Evolutionary conservation across 2,888 invertebrate genomes (phyloP).

Genomic region (Dasysyrphus tricinctus): DNA sequence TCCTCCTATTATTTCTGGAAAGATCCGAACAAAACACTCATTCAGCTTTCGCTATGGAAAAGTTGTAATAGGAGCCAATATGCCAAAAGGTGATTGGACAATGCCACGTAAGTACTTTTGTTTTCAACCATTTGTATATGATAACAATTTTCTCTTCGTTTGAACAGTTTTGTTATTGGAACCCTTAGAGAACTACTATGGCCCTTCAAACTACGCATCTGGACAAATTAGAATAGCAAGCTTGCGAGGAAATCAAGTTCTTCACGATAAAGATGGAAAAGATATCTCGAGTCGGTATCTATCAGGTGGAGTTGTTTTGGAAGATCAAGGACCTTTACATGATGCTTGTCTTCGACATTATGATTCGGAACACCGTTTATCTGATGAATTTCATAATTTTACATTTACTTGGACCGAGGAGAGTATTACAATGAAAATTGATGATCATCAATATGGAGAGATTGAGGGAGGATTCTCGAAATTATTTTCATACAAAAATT

Average conservation of each 20-base stretch:
- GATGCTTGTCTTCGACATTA: constrained; percentile 77
- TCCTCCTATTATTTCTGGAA: constrained; percentile 88
- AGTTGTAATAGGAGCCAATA: constrained; percentile 88
- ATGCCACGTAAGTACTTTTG: constrained; percentile 86
- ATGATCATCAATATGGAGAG: constrained; percentile 85
- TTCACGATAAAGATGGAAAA: constrained; percentile 77
- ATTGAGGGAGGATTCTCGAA: constrained; percentile 80
- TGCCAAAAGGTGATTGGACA: constrained; percentile 91
- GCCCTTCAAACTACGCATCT: constrained; percentile 85
- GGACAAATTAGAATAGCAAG: constrained; percentile 90
- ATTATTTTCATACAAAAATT: constrained; percentile 77
- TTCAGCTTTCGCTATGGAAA: constrained; percentile 90
- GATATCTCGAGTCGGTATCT: constrained; percentile 79
- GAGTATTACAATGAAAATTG: constrained; percentile 83
- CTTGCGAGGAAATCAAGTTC: constrained; percentile 87
- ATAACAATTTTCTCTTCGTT: too few species aligned
- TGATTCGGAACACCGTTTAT: constrained; percentile 79
- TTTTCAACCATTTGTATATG: neutral
- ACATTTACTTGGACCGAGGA: constrained; percentile 87
- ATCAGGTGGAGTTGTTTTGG: constrained; percentile 80
- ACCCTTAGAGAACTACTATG: constrained; percentile 87
- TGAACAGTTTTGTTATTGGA: constrained; percentile 87
- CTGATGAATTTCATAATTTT: constrained; percentile 88
- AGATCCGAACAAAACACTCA: constrained; percentile 86
- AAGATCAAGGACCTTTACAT: constrained; percentile 80